These are phyloP conservation scores for Bos indicus DNA, from an alignment of 2,113 vertebrate genomes.

Conservation along the genomic window DNA sequence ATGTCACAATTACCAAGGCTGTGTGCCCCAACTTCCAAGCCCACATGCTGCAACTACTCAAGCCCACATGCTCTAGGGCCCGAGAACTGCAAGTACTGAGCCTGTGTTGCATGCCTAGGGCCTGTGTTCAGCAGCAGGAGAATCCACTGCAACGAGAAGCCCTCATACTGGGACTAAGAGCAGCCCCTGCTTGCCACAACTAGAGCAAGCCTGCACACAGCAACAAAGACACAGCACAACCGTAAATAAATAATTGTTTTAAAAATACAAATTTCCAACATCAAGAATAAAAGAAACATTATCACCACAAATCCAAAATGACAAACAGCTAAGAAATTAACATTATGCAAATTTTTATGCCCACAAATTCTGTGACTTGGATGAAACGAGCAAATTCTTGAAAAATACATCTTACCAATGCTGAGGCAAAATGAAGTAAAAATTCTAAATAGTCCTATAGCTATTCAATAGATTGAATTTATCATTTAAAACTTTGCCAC, in stretches of 20 bases:
- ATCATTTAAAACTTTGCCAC: slow-evolving; percentile 12
- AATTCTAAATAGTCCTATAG: not conserved
- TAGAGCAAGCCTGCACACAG: not conserved
- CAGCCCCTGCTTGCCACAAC: not conserved
- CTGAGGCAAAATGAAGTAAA: not conserved
- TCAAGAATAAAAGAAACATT: not conserved
- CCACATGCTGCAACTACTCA: rapidly evolving
- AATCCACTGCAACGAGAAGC: not conserved
- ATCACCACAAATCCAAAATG: not conserved
- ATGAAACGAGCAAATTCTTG: slow-evolving; percentile 19
- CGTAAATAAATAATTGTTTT: not conserved
- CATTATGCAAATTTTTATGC: not conserved
- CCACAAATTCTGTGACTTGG: slow-evolving; percentile 15
- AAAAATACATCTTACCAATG: not conserved
- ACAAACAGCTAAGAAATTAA: not conserved
- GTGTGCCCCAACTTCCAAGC: not conserved
- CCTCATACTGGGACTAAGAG: not conserved
- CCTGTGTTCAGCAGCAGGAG: not conserved
- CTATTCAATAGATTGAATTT: slow-evolving; percentile 28
- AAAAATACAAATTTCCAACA: not conserved
- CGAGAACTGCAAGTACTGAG: not conserved
- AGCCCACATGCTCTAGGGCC: not conserved
- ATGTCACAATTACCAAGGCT: not conserved
- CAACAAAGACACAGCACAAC: not conserved
- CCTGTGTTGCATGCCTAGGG: not conserved